Conservation (phyloP, 1,140 invertebrate species). For the Dryas iulia region DNA sequence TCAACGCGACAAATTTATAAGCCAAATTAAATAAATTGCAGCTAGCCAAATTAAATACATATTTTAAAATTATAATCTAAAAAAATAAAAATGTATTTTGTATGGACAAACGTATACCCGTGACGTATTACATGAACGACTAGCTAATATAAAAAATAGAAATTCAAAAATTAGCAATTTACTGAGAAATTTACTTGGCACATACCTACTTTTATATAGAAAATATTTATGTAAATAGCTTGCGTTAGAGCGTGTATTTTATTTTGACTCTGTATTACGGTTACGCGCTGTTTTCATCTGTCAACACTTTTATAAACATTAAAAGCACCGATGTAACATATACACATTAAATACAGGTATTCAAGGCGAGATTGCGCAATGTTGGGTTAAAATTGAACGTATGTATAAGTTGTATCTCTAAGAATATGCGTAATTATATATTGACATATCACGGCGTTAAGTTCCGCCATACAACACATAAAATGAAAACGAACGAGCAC, state of each 20-base stretch:
- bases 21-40: too few relatives aligned
- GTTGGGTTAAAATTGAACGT: background rate
- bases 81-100: too few relatives aligned
- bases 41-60: too few relatives aligned
- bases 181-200: background rate
- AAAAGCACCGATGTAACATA: background rate
- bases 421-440: background rate
- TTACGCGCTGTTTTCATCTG: constrained; percentile 18
- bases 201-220: background rate
- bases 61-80: too few relatives aligned
- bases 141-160: background rate
- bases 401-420: too few relatives aligned
- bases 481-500: too few relatives aligned
- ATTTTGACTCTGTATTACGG: constrained; percentile 19
- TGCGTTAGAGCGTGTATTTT: constrained; percentile 16
- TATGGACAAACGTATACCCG: too few relatives aligned
- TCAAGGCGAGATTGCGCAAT: background rate
- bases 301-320: constrained; percentile 17
- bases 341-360: background rate
- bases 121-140: too few relatives aligned
- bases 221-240: constrained; percentile 24
- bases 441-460: background rate
- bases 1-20: too few relatives aligned
- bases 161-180: background rate
- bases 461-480: background rate